Percentiles rank a stretch among this genome's conserved stretches.
phyloP scores from a whole-genome alignment of 2,797 vertebrate species.

The Nasua narica region DNA sequence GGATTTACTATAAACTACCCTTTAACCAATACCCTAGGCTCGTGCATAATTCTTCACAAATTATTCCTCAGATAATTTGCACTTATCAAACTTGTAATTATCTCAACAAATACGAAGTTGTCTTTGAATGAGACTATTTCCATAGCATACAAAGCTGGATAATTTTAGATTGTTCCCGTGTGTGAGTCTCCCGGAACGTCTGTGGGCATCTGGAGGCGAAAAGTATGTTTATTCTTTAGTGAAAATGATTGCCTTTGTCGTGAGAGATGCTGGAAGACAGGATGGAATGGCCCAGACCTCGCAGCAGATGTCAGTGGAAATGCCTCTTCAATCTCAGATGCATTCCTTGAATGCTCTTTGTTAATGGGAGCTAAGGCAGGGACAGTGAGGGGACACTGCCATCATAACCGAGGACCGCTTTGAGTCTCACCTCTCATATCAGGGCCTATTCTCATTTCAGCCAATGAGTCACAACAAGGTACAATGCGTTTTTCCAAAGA shows the following conservation, averaged over 20 bases:
- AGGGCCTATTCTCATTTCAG: not conserved
- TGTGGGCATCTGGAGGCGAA: constrained; percentile 18
- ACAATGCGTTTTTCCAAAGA: not conserved
- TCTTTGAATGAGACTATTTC: constrained; percentile 47
- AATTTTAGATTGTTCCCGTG: constrained; percentile 51
- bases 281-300: constrained; percentile 39
- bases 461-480: not conserved
- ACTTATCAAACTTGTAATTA: constrained; percentile 56
- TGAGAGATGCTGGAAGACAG: not conserved
- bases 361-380: not conserved
- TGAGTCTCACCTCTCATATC: not conserved
- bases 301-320: constrained; percentile 52
- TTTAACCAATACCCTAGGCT: not conserved
- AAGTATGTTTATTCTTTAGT: constrained; percentile 31
- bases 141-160: constrained; percentile 44
- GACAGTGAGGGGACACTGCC: not conserved
- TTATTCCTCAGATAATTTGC: constrained; percentile 50
- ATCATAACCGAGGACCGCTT: rapidly evolving
- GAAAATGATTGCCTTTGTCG: constrained; percentile 26
- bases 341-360: constrained; percentile 6
- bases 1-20: not conserved
- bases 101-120: not conserved
- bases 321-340: not conserved
- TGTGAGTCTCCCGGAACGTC: not conserved
- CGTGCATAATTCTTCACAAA: constrained; percentile 24